Evolutionary conservation across 2,888 invertebrate genomes (phyloP).

Genomic region (Linyphia triangularis): DNA sequence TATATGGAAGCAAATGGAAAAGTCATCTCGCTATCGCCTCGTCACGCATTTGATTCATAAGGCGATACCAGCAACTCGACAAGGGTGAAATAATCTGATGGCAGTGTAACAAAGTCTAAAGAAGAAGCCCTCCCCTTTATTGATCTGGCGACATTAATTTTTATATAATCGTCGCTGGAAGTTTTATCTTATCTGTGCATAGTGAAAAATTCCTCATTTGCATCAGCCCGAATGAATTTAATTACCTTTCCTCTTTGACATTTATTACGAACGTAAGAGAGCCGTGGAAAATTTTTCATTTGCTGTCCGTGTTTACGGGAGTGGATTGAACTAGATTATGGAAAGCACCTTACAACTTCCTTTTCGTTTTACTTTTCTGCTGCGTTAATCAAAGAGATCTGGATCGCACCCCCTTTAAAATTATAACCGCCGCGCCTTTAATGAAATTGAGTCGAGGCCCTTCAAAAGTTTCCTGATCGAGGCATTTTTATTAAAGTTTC

Average conservation of each 20-base stretch:
- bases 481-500: constrained; percentile 75
- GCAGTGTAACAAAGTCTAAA: constrained; percentile 41
- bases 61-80: constrained; percentile 9
- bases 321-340: constrained; percentile 60
- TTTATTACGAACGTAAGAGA: constrained; percentile 75
- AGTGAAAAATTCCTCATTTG: constrained; percentile 72
- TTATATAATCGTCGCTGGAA: constrained; percentile 65
- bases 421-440: constrained; percentile 71
- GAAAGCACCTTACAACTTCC: constrained; percentile 45
- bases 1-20: constrained; percentile 10
- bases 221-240: constrained; percentile 73
- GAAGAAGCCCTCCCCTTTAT: constrained; percentile 24
- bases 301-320: constrained; percentile 73
- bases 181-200: constrained; percentile 73
- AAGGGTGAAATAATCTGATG: constrained; percentile 38
- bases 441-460: constrained; percentile 74
- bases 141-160: constrained; percentile 73
- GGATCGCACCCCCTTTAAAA: constrained; percentile 71
- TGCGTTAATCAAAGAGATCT: constrained; percentile 74
- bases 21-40: constrained; percentile 39
- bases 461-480: constrained; percentile 71
- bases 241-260: constrained; percentile 75
- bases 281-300: constrained; percentile 75
- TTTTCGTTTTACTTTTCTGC: constrained; percentile 67
- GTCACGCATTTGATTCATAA: constrained; percentile 45